Evolutionary conservation across 2,888 invertebrate species (phyloP).

Genomic region (Drosophila meridiana): DNA sequence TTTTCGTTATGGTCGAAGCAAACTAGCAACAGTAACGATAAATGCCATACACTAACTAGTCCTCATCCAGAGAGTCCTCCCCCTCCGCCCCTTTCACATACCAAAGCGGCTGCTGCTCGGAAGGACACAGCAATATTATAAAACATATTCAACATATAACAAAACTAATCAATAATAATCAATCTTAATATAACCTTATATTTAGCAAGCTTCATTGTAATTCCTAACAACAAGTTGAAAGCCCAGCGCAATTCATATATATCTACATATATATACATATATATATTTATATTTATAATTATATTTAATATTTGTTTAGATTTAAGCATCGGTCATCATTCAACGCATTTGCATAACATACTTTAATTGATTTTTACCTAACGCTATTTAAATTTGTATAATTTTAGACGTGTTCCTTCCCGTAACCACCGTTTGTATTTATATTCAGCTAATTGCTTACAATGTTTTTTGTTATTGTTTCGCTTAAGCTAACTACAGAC

Average conservation of each 20-base stretch:
- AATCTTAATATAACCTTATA: slow-evolving; percentile 67
- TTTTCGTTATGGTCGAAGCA: slow-evolving; percentile 69
- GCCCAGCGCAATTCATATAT: slow-evolving; percentile 47
- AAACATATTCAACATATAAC: slow-evolving; percentile 69
- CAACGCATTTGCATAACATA: slow-evolving; percentile 48
- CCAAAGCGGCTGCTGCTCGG: slow-evolving; percentile 78
- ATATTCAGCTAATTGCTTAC: slow-evolving; percentile 45
- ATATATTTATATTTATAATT: neutral
- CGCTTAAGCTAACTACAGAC: slow-evolving; percentile 42
- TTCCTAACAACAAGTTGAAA: slow-evolving; percentile 42
- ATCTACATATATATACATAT: slow-evolving; percentile 2
- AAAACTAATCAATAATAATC: slow-evolving; percentile 69
- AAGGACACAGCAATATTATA: slow-evolving; percentile 67
- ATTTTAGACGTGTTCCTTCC: slow-evolving; percentile 31
- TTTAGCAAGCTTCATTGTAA: slow-evolving; percentile 63
- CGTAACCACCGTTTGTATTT: slow-evolving; percentile 51
- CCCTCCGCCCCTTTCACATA: slow-evolving; percentile 23
- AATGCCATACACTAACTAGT: slow-evolving; percentile 69
- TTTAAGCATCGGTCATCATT: slow-evolving; percentile 54
- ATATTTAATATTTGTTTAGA: slow-evolving; percentile 43
- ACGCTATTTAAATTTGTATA: slow-evolving; percentile 47
- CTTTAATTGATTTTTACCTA: slow-evolving; percentile 35
- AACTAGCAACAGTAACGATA: slow-evolving; percentile 75
- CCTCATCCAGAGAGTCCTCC: slow-evolving; percentile 50
- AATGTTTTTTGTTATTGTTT: slow-evolving; percentile 27